Conservation (phyloP, 2,797 vertebrate genomes). For the Alosa sapidissima region DNA sequence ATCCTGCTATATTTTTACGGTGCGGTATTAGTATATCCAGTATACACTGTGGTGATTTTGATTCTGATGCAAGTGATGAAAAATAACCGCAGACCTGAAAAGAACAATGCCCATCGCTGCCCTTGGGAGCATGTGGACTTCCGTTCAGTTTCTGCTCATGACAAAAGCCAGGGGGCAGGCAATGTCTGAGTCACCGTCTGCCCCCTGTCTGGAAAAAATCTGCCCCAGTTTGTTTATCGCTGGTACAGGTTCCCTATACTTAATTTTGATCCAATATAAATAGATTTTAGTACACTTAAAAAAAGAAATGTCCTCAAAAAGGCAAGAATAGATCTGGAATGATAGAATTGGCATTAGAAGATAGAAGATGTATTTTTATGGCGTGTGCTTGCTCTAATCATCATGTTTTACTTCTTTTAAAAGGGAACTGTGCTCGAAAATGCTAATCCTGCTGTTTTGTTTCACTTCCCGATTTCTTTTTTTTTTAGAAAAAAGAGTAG, state of each 20-base stretch:
- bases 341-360: not conserved
- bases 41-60: not conserved
- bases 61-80: not conserved
- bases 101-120: not conserved
- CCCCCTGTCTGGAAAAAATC: slow-evolving; percentile 3
- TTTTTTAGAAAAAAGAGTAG: not conserved
- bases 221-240: not conserved
- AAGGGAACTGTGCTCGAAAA: not conserved
- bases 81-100: not conserved
- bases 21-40: too few species aligned
- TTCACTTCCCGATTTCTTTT: not conserved
- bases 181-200: slow-evolving; percentile 9
- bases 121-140: not conserved
- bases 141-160: not conserved
- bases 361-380: not conserved
- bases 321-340: not conserved
- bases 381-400: not conserved
- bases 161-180: not conserved
- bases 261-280: slow-evolving; percentile 2
- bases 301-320: not conserved
- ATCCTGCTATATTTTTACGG: not conserved
- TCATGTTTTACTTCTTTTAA: not conserved
- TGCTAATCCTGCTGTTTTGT: not conserved
- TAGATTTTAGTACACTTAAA: slow-evolving; percentile 19
- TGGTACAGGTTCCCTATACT: not conserved